Conservation (phyloP, 2,797 vertebrate genomes). For the Sorex maritimensis region DNA sequence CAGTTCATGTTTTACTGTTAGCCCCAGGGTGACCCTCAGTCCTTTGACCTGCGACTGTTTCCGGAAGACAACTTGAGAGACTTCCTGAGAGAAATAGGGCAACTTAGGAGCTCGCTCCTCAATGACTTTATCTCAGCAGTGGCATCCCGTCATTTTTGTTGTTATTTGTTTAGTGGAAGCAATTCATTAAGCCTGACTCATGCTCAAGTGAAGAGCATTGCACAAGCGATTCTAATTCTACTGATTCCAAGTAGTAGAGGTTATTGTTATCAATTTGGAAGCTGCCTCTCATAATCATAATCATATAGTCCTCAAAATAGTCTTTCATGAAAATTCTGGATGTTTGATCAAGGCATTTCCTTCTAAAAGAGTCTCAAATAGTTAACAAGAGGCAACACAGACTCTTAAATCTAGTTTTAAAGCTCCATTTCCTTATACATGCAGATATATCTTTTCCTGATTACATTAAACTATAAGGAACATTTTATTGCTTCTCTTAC, state of each 20-base stretch:
- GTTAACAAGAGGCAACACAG: not conserved
- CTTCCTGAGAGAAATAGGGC: not conserved
- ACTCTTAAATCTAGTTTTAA: not conserved
- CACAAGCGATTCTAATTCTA: too few relatives aligned
- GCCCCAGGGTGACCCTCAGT: not conserved
- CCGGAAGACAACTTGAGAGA: not conserved
- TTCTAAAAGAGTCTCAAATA: not conserved
- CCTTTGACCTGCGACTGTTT: not conserved
- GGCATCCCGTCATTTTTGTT: not conserved
- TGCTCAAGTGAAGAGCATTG: not conserved
- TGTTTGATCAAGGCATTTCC: not conserved
- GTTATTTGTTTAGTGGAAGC: not conserved
- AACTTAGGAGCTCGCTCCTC: not conserved
- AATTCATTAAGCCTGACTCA: not conserved
- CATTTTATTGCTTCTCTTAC: slow-evolving; percentile 46
- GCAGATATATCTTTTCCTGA: slow-evolving; percentile 34
- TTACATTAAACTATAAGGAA: slow-evolving; percentile 13
- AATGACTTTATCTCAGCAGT: not conserved
- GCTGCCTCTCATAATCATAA: not conserved
- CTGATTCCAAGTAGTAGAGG: not conserved
- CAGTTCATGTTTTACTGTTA: not conserved
- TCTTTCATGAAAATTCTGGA: slow-evolving; percentile 9
- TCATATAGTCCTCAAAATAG: not conserved
- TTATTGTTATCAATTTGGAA: not conserved
- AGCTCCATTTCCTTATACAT: slow-evolving; percentile 13